Percentiles rank a stretch among this genome's conserved stretches.
Evolutionary conservation across 2,113 vertebrate species (phyloP).

Genomic region (Protomyctophum bolini): DNA sequence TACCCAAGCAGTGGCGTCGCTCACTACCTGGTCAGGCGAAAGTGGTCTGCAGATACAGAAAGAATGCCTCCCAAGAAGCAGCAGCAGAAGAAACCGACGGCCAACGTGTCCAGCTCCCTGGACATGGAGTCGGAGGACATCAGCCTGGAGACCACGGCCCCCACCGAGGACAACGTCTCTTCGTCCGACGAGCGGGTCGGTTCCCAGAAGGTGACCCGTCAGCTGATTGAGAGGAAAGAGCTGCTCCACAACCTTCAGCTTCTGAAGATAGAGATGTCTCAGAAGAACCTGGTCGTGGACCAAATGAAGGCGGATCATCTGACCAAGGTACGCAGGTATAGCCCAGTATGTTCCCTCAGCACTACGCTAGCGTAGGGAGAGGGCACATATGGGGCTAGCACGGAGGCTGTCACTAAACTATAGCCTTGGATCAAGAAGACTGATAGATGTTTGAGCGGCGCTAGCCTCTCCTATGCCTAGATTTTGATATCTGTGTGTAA

Average conservation of each 20-base stretch:
- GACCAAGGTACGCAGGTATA: conserved; percentile 88
- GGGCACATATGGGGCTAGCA: too few relatives aligned
- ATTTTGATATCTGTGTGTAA: too few relatives aligned
- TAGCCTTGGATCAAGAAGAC: too few relatives aligned
- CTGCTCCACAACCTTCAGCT: conserved; percentile 90
- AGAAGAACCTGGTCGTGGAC: conserved; percentile 93
- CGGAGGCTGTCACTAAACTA: too few relatives aligned
- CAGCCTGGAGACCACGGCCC: conserved; percentile 95
- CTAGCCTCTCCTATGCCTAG: too few relatives aligned
- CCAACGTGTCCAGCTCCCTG: conserved; percentile 91
- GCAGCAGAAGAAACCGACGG: conserved; percentile 67
- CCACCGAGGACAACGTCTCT: conserved; percentile 92
- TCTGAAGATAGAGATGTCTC: conserved; percentile 93
- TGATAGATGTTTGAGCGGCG: too few relatives aligned
- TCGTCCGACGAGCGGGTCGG: conserved; percentile 91
- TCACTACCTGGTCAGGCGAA: too few relatives aligned
- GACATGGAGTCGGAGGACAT: conserved; percentile 96
- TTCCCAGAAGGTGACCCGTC: conserved; percentile 86
- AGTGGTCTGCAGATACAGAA: too few relatives aligned
- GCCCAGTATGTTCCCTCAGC: too few relatives aligned
- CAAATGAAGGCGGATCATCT: conserved; percentile 94
- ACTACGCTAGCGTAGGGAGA: too few relatives aligned
- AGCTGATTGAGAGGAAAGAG: conserved; percentile 92
- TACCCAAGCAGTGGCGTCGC: not conserved
- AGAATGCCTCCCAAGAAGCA: conserved; percentile 85